Conservation (phyloP, 2,888 invertebrate species). For the Nemoura dubitans region DNA sequence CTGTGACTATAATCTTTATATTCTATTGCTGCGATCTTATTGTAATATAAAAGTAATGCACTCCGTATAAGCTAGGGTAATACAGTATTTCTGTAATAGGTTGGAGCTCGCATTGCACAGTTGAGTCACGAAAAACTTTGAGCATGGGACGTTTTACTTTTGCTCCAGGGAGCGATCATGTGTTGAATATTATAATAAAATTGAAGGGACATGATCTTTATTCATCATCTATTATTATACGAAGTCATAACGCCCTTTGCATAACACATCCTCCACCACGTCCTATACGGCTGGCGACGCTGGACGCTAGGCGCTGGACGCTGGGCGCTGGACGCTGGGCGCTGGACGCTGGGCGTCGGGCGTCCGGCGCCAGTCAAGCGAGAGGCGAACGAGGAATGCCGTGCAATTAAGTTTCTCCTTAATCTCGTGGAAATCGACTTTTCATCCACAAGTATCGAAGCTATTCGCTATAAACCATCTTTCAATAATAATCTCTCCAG, state of each 20-base stretch:
- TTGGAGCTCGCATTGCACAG: not conserved
- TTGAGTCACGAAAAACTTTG: not conserved
- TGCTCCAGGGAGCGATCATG: not conserved
- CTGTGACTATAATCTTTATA: conserved; percentile 2
- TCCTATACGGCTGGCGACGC: not conserved
- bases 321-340: too few relatives aligned
- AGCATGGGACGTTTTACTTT: not conserved
- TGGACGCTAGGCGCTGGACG: too few relatives aligned
- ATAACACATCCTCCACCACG: not conserved
- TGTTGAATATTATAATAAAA: conserved; percentile 12
- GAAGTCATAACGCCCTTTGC: not conserved
- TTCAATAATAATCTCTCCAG: not conserved
- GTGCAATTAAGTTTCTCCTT: not conserved
- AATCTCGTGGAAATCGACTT: not conserved
- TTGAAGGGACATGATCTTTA: conserved; percentile 12
- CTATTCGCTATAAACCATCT: not conserved
- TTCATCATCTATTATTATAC: not conserved
- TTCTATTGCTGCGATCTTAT: not conserved
- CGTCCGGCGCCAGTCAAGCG: too few relatives aligned
- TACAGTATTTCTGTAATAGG: not conserved
- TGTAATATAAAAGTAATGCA: not conserved
- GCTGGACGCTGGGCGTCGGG: too few relatives aligned
- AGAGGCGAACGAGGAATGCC: not conserved
- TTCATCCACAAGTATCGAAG: not conserved
- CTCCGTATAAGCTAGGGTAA: not conserved